A percentile compares a stretch with the other conserved stretches of the same genome.
Evolutionary conservation across 2,113 vertebrate genomes (phyloP).

Genomic region (Cavia porcellus): DNA sequence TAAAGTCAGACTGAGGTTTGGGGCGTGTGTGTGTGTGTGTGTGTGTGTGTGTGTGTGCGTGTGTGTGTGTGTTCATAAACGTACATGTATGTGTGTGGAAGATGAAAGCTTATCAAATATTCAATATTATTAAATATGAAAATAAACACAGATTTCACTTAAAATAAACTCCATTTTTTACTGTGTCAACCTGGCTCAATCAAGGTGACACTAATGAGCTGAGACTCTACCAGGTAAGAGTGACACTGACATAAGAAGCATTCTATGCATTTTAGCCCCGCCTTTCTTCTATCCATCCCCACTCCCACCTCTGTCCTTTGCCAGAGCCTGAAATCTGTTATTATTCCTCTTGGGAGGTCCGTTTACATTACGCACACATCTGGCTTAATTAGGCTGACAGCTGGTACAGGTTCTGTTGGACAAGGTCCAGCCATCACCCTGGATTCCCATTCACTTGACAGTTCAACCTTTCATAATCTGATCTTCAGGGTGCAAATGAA

Average conservation of each 20-base stretch:
- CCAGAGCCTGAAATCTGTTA: slow-evolving; percentile 87
- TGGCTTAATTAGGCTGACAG: slow-evolving; percentile 91
- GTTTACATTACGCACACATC: slow-evolving; percentile 89
- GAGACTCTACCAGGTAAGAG: slow-evolving; percentile 80
- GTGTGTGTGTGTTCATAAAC: neutral
- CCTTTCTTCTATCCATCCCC: neutral
- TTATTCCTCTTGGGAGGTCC: slow-evolving; percentile 90
- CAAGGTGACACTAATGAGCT: slow-evolving; percentile 84
- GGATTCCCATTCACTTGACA: slow-evolving; percentile 88
- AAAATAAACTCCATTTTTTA: slow-evolving; percentile 64
- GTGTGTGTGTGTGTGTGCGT: too few species aligned
- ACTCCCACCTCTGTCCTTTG: slow-evolving; percentile 41
- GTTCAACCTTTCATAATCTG: slow-evolving; percentile 89
- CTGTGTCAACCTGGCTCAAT: slow-evolving; percentile 71
- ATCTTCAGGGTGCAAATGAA: slow-evolving; percentile 82
- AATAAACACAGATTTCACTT: slow-evolving; percentile 79
- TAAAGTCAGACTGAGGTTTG: slow-evolving; percentile 81
- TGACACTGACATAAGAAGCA: slow-evolving; percentile 83
- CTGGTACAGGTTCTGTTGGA: slow-evolving; percentile 89
- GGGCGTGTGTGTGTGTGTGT: too few species aligned
- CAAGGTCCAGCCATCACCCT: slow-evolving; percentile 86
- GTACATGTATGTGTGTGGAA: slow-evolving; percentile 35
- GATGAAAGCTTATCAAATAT: slow-evolving; percentile 85
- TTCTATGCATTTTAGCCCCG: slow-evolving; percentile 78
- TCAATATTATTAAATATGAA: slow-evolving; percentile 81